Evolutionary conservation across 2,797 vertebrate species (phyloP), one percentile per base, ranked within the genome.

Genomic region (Toxotes lorentzi): DNA sequence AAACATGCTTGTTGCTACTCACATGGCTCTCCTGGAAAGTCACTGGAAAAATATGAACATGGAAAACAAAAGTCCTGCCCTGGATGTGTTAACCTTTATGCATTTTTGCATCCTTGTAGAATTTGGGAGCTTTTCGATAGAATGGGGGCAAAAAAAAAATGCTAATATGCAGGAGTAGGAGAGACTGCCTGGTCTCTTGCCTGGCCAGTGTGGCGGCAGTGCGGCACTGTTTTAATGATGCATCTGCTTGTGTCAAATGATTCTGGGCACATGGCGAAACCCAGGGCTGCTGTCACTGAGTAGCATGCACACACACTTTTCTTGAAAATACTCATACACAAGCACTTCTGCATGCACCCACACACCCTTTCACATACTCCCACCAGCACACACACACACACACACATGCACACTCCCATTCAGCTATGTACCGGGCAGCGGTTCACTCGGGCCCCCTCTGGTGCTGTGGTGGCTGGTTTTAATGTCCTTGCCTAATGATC

Each of bases 401-500:
- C 82, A 72, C 85, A 73, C 67, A 43, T 51, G 77, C 85, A 83
- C 84, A 60, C 85, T 68, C 83, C 53, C 75, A 86, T 81, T 77
- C 84, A 90, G 91, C 87, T 75, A 86, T 92, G 89, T 84, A 86
- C 82, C 70, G 92, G 94, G 93, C 94, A 93, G 90, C 83, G 90
- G 92, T 94, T 95, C 93, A 93, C 90, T 94, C 89, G 71, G 89
- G 88, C 90, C 91, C 94, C 93, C 94, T 93, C 93, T 94, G 94
- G 90, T 94, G 94, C 94, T 90, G 93, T 91, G 91, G 93, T 94
- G 91, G 91, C 89, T 93, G 93, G 92, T 95, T 96, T 95, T 95
- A 95, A 96, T 95, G 95, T 95, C 92, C 88, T 91, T 95, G 95
- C 94, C 94, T 96, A 96, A 96, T 95, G 94, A 95, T 95, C 94